phyloP scores from a whole-genome alignment of 2,113 vertebrate genomes.

The Telmatochromis sp. region DNA sequence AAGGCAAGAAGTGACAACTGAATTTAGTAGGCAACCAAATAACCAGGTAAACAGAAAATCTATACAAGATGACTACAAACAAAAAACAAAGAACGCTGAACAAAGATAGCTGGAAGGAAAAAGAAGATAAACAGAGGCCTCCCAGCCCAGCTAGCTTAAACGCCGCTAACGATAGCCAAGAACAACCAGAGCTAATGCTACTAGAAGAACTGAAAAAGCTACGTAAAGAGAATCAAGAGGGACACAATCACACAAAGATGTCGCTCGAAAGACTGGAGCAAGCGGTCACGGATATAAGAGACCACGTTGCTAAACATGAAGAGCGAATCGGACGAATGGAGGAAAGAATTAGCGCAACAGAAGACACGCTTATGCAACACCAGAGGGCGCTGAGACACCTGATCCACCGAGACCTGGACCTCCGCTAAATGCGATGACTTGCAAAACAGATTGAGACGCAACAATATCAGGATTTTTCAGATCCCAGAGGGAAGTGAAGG shows the following conservation, averaged over 20 bases:
- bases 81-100: neutral
- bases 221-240: neutral
- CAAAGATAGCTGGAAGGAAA: neutral
- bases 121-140: neutral
- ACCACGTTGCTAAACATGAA: neutral
- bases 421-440: neutral
- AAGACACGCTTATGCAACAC: rapidly evolving
- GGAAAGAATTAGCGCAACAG: neutral
- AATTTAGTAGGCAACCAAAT: rapidly evolving
- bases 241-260: neutral
- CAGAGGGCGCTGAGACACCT: neutral
- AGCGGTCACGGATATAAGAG: neutral
- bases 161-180: rapidly evolving
- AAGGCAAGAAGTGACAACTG: no score
- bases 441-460: neutral
- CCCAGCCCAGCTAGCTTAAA: neutral
- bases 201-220: neutral
- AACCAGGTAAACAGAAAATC: neutral
- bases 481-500: neutral
- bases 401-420: neutral
- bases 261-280: neutral
- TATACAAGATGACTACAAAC: neutral
- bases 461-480: neutral
- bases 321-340: neutral
- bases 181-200: neutral